A percentile compares a stretch with the other conserved stretches of the same genome.
Conservation (phyloP, 92 coral and sea anemone species). For the Parazoanthus atlanticus region DNA sequence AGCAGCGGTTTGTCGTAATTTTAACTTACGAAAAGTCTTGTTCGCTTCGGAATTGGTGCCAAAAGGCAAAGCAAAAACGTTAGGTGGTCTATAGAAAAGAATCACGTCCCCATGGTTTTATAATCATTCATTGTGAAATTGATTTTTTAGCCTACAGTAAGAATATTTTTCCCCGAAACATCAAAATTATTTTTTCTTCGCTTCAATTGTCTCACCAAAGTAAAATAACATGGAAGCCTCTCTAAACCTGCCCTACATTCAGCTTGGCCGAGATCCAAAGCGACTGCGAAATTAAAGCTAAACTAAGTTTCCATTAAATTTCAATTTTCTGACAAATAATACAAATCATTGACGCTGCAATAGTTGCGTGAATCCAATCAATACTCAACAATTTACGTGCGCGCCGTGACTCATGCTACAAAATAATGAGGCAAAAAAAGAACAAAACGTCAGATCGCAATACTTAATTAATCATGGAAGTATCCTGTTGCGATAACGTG, state of each 20-base stretch:
- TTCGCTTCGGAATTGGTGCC: background rate
- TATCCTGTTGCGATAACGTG: conserved; percentile 10
- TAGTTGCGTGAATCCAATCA: background rate
- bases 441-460: background rate
- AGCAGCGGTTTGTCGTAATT: background rate
- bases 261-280: background rate
- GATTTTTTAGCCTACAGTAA: background rate
- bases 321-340: background rate
- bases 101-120: background rate
- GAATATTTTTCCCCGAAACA: background rate
- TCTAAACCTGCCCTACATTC: too few relatives aligned
- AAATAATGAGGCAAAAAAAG: background rate
- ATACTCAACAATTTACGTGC: background rate
- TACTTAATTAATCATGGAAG: background rate
- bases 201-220: too few relatives aligned
- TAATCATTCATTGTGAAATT: background rate
- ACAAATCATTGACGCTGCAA: background rate
- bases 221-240: too few relatives aligned
- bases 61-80: background rate
- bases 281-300: background rate
- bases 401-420: background rate
- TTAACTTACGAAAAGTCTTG: too few relatives aligned
- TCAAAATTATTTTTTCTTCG: background rate
- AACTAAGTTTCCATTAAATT: background rate
- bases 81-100: too few relatives aligned